A percentile compares a stretch with the other conserved stretches of the same genome.
phyloP scores from a whole-genome alignment of 2,888 invertebrate genomes.

The Ochropleura leucogaster region DNA sequence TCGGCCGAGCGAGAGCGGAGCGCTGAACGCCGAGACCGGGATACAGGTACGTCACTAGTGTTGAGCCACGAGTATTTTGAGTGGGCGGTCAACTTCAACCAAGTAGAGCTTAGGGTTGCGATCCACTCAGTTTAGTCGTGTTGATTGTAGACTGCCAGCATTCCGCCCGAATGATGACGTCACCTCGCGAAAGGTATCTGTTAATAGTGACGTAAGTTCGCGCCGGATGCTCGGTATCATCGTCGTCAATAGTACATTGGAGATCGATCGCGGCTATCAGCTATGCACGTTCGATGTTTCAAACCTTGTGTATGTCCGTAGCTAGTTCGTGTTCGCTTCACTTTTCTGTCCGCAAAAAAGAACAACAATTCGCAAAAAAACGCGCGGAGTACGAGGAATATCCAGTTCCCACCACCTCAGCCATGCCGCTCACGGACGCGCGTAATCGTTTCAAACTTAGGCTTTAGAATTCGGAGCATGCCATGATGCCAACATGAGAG shows the following conservation, averaged over 20 bases:
- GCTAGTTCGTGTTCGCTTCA: conserved; percentile 87
- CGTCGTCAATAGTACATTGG: conserved; percentile 69
- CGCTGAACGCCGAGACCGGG: conserved; percentile 84
- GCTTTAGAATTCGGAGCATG: conserved; percentile 78
- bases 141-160: conserved; percentile 34
- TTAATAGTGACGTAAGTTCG: conserved; percentile 26
- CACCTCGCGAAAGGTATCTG: not conserved
- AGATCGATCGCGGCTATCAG: conserved; percentile 79
- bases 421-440: conserved; percentile 84
- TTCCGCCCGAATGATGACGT: conserved; percentile 50
- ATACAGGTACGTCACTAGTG: conserved; percentile 81
- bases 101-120: not conserved
- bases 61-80: conserved; percentile 40
- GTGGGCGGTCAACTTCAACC: conserved; percentile 20
- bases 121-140: conserved; percentile 42
- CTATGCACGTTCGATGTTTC: conserved; percentile 67
- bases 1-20: conserved; percentile 84
- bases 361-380: conserved; percentile 65
- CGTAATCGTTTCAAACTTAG: conserved; percentile 80
- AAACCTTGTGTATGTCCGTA: conserved; percentile 79
- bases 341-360: conserved; percentile 73
- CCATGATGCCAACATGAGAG: conserved; percentile 73
- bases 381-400: conserved; percentile 83
- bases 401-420: conserved; percentile 82
- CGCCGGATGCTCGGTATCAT: conserved; percentile 47